A percentile compares a stretch with the other conserved stretches of the same genome.
These are phyloP conservation scores for Equus przewalskii DNA, from an alignment of 2,113 vertebrate genomes.

Conservation along the genomic window DNA sequence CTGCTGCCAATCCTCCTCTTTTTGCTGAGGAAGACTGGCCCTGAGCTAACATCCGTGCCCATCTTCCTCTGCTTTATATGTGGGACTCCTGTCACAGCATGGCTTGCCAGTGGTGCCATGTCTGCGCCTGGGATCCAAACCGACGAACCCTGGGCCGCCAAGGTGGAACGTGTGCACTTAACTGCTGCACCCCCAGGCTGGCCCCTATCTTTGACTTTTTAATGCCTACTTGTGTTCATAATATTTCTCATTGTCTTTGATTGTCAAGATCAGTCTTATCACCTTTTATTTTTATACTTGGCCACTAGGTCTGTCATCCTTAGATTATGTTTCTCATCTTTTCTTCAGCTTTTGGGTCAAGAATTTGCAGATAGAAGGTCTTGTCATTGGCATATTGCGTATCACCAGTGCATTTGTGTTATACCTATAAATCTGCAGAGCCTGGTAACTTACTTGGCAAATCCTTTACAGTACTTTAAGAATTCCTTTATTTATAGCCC, in stretches of 20 bases:
- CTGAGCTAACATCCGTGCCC: no score
- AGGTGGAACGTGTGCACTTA: no score
- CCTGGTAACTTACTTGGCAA: not conserved
- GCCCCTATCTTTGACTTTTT: not conserved
- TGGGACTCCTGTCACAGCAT: no score
- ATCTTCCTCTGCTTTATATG: no score
- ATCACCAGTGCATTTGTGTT: not conserved
- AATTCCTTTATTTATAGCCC: conserved; percentile 66
- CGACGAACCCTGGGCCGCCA: no score
- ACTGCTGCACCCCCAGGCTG: no score
- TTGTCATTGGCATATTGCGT: not conserved
- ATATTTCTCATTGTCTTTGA: not conserved
- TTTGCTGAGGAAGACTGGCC: no score
- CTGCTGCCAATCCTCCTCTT: no score
- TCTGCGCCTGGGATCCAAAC: no score
- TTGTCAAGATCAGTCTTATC: not conserved
- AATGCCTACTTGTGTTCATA: not conserved
- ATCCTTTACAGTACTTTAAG: conserved; percentile 61
- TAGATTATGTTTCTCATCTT: not conserved
- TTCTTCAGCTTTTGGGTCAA: not conserved
- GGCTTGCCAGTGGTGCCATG: no score
- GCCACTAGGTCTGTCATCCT: not conserved
- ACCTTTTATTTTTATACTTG: not conserved
- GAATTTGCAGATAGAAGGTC: not conserved
- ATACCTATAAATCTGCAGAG: not conserved